Evolutionary conservation across 2,888 invertebrate species (phyloP).

Genomic region (Volucella zonaria): DNA sequence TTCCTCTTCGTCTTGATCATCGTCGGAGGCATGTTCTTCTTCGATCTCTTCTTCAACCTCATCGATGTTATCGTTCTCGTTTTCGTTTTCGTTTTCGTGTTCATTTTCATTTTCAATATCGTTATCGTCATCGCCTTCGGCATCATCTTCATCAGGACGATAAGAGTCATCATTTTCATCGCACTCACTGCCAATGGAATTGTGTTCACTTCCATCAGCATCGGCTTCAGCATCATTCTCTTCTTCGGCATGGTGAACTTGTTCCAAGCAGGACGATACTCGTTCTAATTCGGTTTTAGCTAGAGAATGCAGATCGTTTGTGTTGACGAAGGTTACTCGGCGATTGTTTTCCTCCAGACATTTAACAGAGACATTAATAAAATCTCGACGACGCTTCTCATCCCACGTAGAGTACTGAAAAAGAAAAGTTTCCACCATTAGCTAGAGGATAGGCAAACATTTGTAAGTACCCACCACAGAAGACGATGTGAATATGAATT

Average conservation of each 20-base stretch:
- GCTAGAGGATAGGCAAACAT: no score
- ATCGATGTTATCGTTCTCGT: slow-evolving; percentile 51
- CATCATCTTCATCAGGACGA: slow-evolving; percentile 58
- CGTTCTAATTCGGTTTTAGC: slow-evolving; percentile 53
- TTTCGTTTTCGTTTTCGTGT: slow-evolving; percentile 39
- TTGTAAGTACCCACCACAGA: slow-evolving; percentile 79
- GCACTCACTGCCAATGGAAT: slow-evolving; percentile 73
- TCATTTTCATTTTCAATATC: slow-evolving; percentile 38
- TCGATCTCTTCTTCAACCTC: slow-evolving; percentile 37
- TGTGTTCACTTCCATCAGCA: slow-evolving; percentile 73
- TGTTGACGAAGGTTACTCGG: slow-evolving; percentile 54
- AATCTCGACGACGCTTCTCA: slow-evolving; percentile 81
- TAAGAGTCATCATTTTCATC: slow-evolving; percentile 71
- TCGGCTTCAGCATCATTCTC: slow-evolving; percentile 69
- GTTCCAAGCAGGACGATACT: slow-evolving; percentile 20
- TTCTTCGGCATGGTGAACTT: slow-evolving; percentile 43
- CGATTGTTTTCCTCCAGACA: slow-evolving; percentile 76
- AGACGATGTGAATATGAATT: slow-evolving; percentile 81
- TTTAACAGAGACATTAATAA: slow-evolving; percentile 80
- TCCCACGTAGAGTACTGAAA: slow-evolving; percentile 82
- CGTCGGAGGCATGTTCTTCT: slow-evolving; percentile 41
- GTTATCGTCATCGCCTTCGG: slow-evolving; percentile 43
- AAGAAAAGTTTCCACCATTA: not conserved
- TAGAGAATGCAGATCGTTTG: slow-evolving; percentile 52
- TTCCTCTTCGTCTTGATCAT: slow-evolving; percentile 50